Evolutionary conservation across 2,113 vertebrate species (phyloP).

Genomic region (Prietella phreatophila): DNA sequence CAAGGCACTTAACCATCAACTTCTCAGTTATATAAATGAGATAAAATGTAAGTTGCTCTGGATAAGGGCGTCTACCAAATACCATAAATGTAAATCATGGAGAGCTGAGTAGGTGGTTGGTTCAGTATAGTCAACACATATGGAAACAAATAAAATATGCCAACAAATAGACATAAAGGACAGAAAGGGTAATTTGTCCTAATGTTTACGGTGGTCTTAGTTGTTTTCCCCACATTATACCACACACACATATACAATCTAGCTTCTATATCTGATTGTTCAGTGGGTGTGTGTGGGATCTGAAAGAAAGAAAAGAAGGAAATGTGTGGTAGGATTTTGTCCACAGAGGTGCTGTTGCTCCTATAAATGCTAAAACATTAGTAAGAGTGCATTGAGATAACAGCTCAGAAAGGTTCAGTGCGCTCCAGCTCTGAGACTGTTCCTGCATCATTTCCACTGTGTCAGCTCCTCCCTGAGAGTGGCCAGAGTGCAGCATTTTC

Average conservation of each 20-base stretch:
- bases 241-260: background rate
- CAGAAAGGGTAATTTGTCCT: background rate
- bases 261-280: conserved; percentile 10
- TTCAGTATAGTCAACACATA: background rate
- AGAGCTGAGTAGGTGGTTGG: background rate
- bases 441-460: conserved; percentile 76
- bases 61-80: no score
- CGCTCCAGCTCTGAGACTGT: conserved; percentile 68
- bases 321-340: conserved; percentile 38
- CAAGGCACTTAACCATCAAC: no score
- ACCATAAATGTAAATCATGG: background rate
- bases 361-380: conserved; percentile 60
- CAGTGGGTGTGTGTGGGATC: background rate
- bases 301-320: background rate
- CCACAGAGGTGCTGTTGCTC: conserved; percentile 33
- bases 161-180: background rate
- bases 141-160: background rate
- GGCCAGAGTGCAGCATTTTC: conserved; percentile 77
- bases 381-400: conserved; percentile 72
- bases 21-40: no score
- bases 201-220: background rate
- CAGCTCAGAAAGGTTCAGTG: conserved; percentile 67
- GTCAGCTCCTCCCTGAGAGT: conserved; percentile 76
- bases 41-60: no score
- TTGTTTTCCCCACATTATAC: background rate